Evolutionary conservation across 2,888 invertebrate species (phyloP), one percentile per base, ranked within the genome.

Genomic region (Chrysolina haemoptera): DNA sequence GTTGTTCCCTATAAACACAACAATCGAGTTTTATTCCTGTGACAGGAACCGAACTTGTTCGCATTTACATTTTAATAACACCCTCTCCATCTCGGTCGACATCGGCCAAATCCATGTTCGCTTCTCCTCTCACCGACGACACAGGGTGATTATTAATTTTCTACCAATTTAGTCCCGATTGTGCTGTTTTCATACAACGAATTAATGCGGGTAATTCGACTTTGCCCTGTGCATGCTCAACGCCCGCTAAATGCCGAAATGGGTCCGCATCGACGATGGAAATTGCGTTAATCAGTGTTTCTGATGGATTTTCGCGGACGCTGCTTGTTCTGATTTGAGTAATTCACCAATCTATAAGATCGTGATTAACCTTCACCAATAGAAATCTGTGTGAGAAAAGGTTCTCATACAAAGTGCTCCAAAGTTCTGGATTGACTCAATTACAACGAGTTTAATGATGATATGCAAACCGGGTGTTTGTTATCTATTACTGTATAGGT

Each of bases 161-260:
- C 88, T 88, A 86, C 88, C 88, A 88, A 88, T 88, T 88, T 88
- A 87, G 86, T 86, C 87, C 84, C 86, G 87, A 88, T 88, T 87
- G 87, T 87, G 85, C 78, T 85, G 85, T 86, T 87, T 85, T 85
- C 86, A 84, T 84, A 84, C 81, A 82, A 81, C 83, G 79, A 81
- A 82, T 82, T 84, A 84, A 83, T 81, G 83, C 81, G 82, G 81
- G 82, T 83, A 82, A 84, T 82, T 82, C 80, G 82, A 73, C 78
- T 78, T 77, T 76, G 80, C 79, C 79, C 76, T 76, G 77, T 72
- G 79, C 78, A 78, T 75, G 74, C 79, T 77, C 76, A 75, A 68
- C 50, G 78, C 76, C 78, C 75, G 68, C 71, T 79, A 76, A 80
- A 81, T 76, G 78, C 70, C 48, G 64, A 55, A 71, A 75, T 70